Base-by-base conservation (phyloP, 2,888 invertebrate genomes). In the Drosophila subsilvestris region DNA sequence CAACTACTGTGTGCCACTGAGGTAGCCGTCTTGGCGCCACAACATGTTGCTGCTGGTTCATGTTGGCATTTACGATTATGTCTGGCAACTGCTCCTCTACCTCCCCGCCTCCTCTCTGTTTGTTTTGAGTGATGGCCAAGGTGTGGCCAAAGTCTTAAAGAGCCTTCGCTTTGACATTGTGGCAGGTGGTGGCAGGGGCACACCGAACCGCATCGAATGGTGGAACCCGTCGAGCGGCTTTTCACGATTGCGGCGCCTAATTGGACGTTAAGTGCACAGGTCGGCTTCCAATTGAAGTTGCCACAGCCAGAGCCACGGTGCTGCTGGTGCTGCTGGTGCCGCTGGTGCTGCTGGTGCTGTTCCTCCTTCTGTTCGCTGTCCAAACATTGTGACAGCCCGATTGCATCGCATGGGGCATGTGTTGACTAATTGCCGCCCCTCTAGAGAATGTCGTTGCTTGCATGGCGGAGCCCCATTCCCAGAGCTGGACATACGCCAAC, bases 321-420 rank as follows among this genome's bases (percentile, higher is more conserved):
- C 50, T 44, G 20, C 45, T 47, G 17, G 22, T 42, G 45, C 54
- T 47, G 27, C 45, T 9, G 22, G 5, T 22, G 27, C 45, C 8
- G 22, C 0, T 22, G 14, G 51, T 27, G 25, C 50, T 44, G 47
- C 45, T 47, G 14, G 17, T 29, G 61, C 53, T 61, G 2, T 42
- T 29, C 17, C 49, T 44, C 45, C 27, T n/a, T 54, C 45, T 25
- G 32, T 56, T 37, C 54, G 59, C 47, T 66, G 71, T 76, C 43
- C 86, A 86, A 80, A 86, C 86, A 86, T 80, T 86, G 73, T 80
- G 83, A 82, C 80, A 83, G 72, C 74, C 83, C 78, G 83, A 80
- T 82, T 78, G 83, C 83, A 82, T 80, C 76, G 70, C 59, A 14
- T 37, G 37, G 14, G 22, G 42, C 47, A 29, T 20, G 45, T 57